Evolutionary conservation across 2,888 invertebrate genomes (phyloP).

Genomic region (Yponomeuta sedellus): DNA sequence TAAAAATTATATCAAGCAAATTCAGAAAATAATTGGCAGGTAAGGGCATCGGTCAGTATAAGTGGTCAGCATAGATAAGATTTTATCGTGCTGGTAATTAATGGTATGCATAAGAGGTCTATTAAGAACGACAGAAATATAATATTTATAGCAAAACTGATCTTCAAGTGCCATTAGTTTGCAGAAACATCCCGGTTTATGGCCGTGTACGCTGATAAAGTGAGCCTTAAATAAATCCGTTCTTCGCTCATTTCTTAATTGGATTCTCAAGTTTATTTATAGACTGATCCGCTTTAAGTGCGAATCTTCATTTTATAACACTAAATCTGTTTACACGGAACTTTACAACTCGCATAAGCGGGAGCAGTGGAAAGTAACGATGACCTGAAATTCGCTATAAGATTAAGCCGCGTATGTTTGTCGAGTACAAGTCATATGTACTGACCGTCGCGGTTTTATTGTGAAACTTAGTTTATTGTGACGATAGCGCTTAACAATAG

Average conservation of each 20-base stretch:
- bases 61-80: too few relatives aligned
- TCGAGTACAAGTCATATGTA: background rate
- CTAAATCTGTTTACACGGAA: slow-evolving; percentile 37
- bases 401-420: background rate
- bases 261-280: slow-evolving; percentile 69
- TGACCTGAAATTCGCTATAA: background rate
- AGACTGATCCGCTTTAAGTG: slow-evolving; percentile 59
- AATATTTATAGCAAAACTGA: background rate
- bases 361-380: background rate
- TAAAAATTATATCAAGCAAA: too few relatives aligned
- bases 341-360: slow-evolving; percentile 19
- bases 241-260: slow-evolving; percentile 67
- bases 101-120: too few relatives aligned
- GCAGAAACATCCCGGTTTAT: slow-evolving; percentile 44
- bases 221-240: slow-evolving; percentile 58
- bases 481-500: background rate
- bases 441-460: background rate
- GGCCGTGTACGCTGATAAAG: slow-evolving; percentile 58
- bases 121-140: background rate
- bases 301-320: slow-evolving; percentile 55
- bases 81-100: too few relatives aligned
- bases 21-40: too few relatives aligned
- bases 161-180: slow-evolving; percentile 3
- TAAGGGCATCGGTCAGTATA: too few relatives aligned
- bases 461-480: background rate